These are phyloP conservation scores for Oopsacas minuta DNA, from an alignment of 37 sponge, comb jelly and placozoan genomes.

Conservation along the genomic window DNA sequence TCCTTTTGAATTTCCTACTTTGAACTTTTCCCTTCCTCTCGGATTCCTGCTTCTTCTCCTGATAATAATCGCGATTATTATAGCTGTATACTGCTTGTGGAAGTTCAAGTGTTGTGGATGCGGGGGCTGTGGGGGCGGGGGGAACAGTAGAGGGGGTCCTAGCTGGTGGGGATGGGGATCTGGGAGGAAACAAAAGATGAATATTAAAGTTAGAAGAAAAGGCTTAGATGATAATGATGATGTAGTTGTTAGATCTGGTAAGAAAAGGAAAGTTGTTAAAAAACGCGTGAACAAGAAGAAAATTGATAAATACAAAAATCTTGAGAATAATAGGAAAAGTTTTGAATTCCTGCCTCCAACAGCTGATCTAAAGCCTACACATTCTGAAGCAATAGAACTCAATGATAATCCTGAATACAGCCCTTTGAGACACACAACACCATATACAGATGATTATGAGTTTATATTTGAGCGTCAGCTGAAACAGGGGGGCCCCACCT, in stretches of 20 bases:
- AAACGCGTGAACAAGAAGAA: background rate
- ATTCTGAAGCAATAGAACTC: background rate
- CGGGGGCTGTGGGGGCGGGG: background rate
- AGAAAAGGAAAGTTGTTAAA: background rate
- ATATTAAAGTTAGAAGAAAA: background rate
- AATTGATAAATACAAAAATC: background rate
- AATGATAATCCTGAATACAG: background rate
- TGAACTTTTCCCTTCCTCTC: background rate
- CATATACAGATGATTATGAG: background rate
- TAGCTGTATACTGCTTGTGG: background rate
- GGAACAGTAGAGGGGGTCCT: background rate
- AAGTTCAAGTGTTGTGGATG: background rate
- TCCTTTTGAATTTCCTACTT: background rate
- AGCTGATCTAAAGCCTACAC: background rate
- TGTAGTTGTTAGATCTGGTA: background rate
- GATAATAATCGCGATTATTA: background rate
- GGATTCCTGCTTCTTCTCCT: background rate
- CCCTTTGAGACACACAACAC: background rate
- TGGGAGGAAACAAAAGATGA: background rate
- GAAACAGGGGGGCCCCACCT: no score
- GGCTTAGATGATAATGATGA: background rate
- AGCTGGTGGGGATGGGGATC: background rate
- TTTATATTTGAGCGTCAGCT: constrained; percentile 7
- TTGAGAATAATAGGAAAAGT: background rate
- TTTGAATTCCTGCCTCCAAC: background rate